These are phyloP conservation scores for Taenaris catops DNA, from an alignment of 2,888 invertebrate species.

Conservation along the genomic window DNA sequence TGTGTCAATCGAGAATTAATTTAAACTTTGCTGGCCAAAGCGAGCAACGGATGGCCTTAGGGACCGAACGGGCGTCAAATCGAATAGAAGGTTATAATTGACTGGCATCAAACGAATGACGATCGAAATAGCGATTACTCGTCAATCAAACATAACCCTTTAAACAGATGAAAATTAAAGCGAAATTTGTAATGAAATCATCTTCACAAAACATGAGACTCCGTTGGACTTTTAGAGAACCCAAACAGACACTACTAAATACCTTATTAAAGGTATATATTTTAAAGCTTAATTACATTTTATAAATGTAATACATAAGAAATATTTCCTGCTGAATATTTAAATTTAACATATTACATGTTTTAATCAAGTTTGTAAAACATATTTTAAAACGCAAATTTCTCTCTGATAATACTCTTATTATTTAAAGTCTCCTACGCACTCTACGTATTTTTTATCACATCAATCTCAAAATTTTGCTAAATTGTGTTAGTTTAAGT, in stretches of 20 bases:
- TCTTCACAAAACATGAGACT: constrained; percentile 33
- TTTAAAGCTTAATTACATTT: no score
- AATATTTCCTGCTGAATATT: no score
- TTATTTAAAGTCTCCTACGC: no score
- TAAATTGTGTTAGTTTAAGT: no score
- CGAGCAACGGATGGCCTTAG: constrained; percentile 57
- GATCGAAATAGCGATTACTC: constrained; percentile 37
- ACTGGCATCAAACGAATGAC: constrained; percentile 55
- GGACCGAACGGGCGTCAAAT: constrained; percentile 68
- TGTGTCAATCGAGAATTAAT: constrained; percentile 74
- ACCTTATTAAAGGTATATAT: no score
- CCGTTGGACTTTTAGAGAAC: constrained; percentile 28
- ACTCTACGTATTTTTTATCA: no score
- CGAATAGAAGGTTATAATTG: constrained; percentile 74
- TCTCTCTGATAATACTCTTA: no score
- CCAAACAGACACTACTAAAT: constrained; percentile 55
- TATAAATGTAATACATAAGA: no score
- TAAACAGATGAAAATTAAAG: constrained; percentile 28
- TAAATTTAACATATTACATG: no score
- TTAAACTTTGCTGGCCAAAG: constrained; percentile 71
- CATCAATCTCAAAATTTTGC: no score
- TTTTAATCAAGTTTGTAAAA: no score
- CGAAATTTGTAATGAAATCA: constrained; percentile 24
- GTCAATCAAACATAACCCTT: constrained; percentile 49
- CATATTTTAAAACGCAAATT: no score